Base-by-base conservation (phyloP, 2,113 vertebrate genomes). In the Larimichthys polyactis region DNA sequence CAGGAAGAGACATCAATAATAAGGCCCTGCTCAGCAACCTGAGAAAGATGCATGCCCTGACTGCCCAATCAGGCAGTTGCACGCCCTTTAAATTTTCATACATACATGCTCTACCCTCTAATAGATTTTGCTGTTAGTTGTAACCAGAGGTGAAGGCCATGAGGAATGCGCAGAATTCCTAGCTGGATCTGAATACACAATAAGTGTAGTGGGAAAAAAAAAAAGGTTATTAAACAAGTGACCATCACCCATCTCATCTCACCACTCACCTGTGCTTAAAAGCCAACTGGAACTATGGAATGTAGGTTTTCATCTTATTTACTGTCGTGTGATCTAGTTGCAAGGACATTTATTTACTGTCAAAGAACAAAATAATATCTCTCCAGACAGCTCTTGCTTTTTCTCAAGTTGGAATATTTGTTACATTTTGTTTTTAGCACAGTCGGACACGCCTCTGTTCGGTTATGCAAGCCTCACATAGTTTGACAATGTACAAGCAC, bases 41-140 rank as follows among this genome's bases (percentile, higher is more conserved):
- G 15, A 46, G 68, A 48, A 59, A 49, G 36, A 75, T 20, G 3
- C 43, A 55, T 54, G 51, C 27, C 17, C 59, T 15, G 52, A 69
- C 51, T 74, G 40, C 22, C 32, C 75, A 87, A 48, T 78, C 57
- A 48, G 73, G 16, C 71, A 29, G 22, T 40, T 67, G 40, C n/a
- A 60, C 43, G 29, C 5, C n/a, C n/a, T 76, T 79, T 27, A 79
- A 17, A 65, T 70, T 7, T 58, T 74, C 69, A 83, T 73, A 57
- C 49, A 73, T 55, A 32, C 40, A 51, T 54, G 15, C 32, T 24
- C 36, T 27, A 46, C 32, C 36, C 11, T 68, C 17, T 69, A 55
- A 81, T 64, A 43, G 54, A 82, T 71, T 75, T 68, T 20, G 20
- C 51, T 44, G 22, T 36, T 27, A 17, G n/a, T 7, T 57, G n/a